A percentile compares a stretch with the other conserved stretches of the same genome.
These are phyloP conservation scores for Oryzias curvinotus DNA, from an alignment of 2,113 vertebrate genomes.

Conservation along the genomic window DNA sequence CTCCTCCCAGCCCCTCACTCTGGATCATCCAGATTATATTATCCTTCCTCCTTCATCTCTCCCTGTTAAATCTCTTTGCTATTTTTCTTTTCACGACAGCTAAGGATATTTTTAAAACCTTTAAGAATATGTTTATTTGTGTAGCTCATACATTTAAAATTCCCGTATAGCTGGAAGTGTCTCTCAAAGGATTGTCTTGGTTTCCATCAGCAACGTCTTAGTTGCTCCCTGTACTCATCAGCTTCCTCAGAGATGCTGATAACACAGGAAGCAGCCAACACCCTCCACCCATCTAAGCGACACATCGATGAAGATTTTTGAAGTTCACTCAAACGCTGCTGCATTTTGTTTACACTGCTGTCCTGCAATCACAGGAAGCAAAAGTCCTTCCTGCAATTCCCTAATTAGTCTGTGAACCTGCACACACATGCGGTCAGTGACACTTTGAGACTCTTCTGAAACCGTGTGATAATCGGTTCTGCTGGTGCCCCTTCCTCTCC, in stretches of 20 bases:
- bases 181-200: too few species aligned
- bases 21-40: conserved; percentile 36
- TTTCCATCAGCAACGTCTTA: too few species aligned
- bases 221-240: neutral
- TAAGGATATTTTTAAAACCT: neutral
- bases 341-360: conserved; percentile 29
- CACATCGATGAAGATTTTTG: conserved; percentile 24
- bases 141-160: too few species aligned
- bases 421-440: too few species aligned
- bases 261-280: conserved; percentile 51
- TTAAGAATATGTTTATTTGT: too few species aligned
- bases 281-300: conserved; percentile 48
- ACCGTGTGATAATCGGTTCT: too few species aligned
- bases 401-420: neutral
- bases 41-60: neutral
- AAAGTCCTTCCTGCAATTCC: conserved; percentile 62
- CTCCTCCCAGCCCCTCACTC: conserved; percentile 42
- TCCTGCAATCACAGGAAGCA: conserved; percentile 23
- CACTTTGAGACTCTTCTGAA: too few species aligned
- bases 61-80: neutral
- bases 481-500: too few species aligned
- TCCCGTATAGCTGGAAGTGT: too few species aligned
- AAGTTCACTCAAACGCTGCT: conserved; percentile 9
- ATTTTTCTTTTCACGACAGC: neutral
- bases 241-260: conserved; percentile 40